Conservation (phyloP, 2,888 invertebrate species). For the Amphiduros pacificus region DNA sequence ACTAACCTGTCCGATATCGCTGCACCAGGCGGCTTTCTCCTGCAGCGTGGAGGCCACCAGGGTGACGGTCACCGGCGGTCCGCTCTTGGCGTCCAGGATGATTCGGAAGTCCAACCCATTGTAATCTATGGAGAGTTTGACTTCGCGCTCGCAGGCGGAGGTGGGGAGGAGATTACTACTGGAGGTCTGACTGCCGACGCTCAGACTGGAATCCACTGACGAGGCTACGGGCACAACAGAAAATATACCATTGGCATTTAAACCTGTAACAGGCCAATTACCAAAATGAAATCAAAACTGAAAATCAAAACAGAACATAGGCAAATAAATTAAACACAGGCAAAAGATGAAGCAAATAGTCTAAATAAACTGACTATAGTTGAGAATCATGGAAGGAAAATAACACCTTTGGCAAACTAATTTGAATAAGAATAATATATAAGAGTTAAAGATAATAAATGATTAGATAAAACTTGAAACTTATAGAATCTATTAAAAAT, state of each 20-base stretch:
- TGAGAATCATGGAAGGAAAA: too few relatives aligned
- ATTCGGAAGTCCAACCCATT: conserved; percentile 75
- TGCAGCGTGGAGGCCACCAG: conserved; percentile 75
- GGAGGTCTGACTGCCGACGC: conserved; percentile 46
- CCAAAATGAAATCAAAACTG: neutral
- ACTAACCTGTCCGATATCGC: conserved; percentile 79
- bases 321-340: too few relatives aligned
- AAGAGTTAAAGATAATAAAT: too few relatives aligned
- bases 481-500: too few relatives aligned
- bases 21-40: conserved; percentile 92
- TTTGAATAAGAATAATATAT: too few relatives aligned
- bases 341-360: too few relatives aligned
- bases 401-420: too few relatives aligned
- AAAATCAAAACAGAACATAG: too few relatives aligned
- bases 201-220: conserved; percentile 51
- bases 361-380: too few relatives aligned
- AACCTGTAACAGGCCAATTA: neutral
- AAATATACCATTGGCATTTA: neutral
- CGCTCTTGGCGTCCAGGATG: conserved; percentile 70
- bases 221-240: conserved; percentile 37
- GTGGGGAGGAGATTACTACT: conserved; percentile 42
- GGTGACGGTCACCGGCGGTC: conserved; percentile 69
- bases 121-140: conserved; percentile 54
- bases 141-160: conserved; percentile 30
- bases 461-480: too few relatives aligned